Evolutionary conservation across 2,888 invertebrate genomes (phyloP), one percentile per base, ranked within the genome.

Genomic region (Vandiemenella viatica): DNA sequence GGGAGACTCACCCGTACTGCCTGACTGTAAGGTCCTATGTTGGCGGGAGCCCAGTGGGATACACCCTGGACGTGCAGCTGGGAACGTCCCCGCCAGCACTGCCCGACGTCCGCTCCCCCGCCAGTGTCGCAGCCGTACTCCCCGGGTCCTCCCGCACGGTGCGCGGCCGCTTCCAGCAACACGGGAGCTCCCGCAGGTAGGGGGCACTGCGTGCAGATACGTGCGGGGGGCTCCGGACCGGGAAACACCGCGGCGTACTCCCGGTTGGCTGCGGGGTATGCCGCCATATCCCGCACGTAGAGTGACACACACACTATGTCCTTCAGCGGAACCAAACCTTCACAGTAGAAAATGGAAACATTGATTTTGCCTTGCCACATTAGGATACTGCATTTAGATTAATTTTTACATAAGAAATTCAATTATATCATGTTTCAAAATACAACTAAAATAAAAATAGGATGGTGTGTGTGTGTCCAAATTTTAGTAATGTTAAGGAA

Each of bases 11-110:
- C 88, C 73, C 82, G 79, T 52, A 87, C 77, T 3, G 88, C 86
- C 70, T 95, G 95, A 63, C 93, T 93, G 65, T 95, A 95, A 5
- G 95, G 93, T 42, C 93, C 95, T 59, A 95, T 93, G 64, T 91
- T 93, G 52, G 93, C 92, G 1, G 95, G 93, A n/a, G 93, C 92
- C 95, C 95, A 95, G 65, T 95, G 92, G 21, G 92, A 93, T 59
- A 93, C 80, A 53, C 92, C 85, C 68, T 93, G 93, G 37, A 95
- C 92, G 64, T 95, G 93, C 85, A 93, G 86, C 6, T 86, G n/a
- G n/a, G n/a, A n/a, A n/a, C n/a, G n/a, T n/a, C n/a, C n/a, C n/a
- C n/a, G n/a, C n/a, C n/a, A 87, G 54, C 80, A 73, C 17, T 51
- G 45, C 22, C 54, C 45, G 55, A 62, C 71, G 68, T 74, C 79